phyloP scores from a whole-genome alignment of 2,888 invertebrate species.

The Lumbricus terrestris region DNA sequence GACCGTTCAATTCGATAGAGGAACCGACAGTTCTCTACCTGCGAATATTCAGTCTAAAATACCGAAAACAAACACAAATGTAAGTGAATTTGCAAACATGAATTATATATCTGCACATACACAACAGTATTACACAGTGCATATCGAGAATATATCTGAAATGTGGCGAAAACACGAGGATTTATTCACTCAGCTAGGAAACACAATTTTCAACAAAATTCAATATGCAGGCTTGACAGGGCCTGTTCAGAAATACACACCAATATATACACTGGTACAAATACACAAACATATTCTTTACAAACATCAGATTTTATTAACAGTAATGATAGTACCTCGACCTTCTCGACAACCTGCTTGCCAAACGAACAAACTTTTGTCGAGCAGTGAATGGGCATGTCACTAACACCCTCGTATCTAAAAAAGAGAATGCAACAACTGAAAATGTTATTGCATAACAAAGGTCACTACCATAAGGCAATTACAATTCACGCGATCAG shows the following conservation, averaged over 20 bases:
- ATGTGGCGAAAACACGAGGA: background rate
- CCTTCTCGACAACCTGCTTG: conserved; percentile 98
- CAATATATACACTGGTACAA: too few relatives aligned
- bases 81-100: background rate
- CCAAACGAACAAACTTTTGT: conserved; percentile 99
- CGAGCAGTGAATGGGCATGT: conserved; percentile 97
- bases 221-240: background rate
- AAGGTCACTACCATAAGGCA: background rate
- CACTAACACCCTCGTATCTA: conserved; percentile 96
- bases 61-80: background rate
- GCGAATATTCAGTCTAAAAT: conserved; percentile 36
- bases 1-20: conserved; percentile 95
- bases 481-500: background rate
- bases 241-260: background rate
- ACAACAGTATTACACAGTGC: background rate
- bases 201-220: background rate
- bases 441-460: background rate
- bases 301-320: background rate
- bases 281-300: background rate
- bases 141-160: background rate
- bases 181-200: background rate
- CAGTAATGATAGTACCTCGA: conserved; percentile 68
- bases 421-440: conserved; percentile 39
- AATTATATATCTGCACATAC: background rate
- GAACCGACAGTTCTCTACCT: conserved; percentile 74